Conservation (phyloP, 2,888 invertebrate species). For the Molanna angustata region DNA sequence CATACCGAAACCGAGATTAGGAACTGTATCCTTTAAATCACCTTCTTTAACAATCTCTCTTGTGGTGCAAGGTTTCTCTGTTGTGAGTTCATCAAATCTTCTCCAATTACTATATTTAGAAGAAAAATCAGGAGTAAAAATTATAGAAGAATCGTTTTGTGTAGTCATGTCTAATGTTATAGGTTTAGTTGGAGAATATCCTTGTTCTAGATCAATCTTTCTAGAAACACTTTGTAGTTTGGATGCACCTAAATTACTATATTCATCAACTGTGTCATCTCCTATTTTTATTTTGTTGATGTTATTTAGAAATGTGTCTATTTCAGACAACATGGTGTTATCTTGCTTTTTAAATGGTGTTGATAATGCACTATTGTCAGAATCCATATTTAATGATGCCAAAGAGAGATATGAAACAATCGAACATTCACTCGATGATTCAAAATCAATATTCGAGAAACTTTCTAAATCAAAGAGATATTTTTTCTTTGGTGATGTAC, state of each 20-base stretch:
- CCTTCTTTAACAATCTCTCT: constrained; percentile 35
- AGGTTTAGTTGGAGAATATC: neutral
- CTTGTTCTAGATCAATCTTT: no score
- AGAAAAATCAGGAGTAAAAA: neutral
- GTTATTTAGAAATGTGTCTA: constrained; percentile 44
- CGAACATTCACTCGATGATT: constrained; percentile 15
- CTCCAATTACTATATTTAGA: constrained; percentile 5
- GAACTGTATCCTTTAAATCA: constrained; percentile 39
- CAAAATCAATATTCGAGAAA: constrained; percentile 11
- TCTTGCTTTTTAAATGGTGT: constrained; percentile 51
- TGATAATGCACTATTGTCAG: constrained; percentile 47
- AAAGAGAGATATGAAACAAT: constrained; percentile 38
- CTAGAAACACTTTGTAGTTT: neutral
- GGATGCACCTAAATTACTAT: constrained; percentile 13
- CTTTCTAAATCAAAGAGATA: neutral
- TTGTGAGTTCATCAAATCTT: no score
- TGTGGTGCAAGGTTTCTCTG: neutral
- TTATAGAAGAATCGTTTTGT: neutral
- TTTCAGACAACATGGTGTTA: constrained; percentile 48
- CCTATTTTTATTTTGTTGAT: constrained; percentile 46
- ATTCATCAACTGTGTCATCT: constrained; percentile 5
- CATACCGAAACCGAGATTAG: constrained; percentile 41
- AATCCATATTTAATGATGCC: constrained; percentile 45
- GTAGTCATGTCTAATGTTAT: neutral
- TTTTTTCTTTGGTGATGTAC: no score